Evolutionary conservation across 1,140 invertebrate genomes (phyloP).

Genomic region (Pollicipes pollicipes): DNA sequence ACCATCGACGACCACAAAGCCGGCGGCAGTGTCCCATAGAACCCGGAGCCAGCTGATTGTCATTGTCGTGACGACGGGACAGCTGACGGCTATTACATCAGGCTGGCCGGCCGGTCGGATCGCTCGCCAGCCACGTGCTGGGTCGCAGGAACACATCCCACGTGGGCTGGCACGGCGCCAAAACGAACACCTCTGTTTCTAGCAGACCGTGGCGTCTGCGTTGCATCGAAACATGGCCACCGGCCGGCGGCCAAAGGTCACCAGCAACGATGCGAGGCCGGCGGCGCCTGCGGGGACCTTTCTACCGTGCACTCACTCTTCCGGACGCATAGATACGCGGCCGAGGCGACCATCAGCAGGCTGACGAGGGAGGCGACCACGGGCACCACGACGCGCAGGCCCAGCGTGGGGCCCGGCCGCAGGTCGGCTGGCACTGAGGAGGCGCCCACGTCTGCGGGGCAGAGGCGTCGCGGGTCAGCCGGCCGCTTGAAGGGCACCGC

Average conservation of each 20-base stretch:
- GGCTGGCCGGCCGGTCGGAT: too few species aligned
- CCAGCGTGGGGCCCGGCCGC: neutral
- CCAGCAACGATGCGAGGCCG: neutral
- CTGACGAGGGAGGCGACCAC: neutral
- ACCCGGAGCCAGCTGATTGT: too few species aligned
- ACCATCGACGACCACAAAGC: too few species aligned
- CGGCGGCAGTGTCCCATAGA: too few species aligned
- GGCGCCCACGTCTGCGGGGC: neutral
- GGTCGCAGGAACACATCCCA: neutral
- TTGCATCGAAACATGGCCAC: neutral
- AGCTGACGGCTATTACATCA: too few species aligned
- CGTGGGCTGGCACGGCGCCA: too few species aligned
- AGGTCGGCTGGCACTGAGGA: neutral
- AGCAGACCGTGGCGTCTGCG: too few species aligned
- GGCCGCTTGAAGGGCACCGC: too few species aligned
- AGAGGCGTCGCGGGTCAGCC: too few species aligned
- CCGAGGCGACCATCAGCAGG: neutral
- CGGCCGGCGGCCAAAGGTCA: neutral
- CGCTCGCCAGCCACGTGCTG: too few species aligned
- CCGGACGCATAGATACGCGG: neutral
- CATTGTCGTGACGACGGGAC: too few species aligned
- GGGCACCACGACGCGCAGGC: neutral
- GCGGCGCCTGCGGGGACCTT: too few species aligned
- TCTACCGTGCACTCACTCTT: neutral
- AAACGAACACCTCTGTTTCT: neutral